Base-by-base conservation (phyloP, 2,797 vertebrate species). In the Danio albolineatus region DNA sequence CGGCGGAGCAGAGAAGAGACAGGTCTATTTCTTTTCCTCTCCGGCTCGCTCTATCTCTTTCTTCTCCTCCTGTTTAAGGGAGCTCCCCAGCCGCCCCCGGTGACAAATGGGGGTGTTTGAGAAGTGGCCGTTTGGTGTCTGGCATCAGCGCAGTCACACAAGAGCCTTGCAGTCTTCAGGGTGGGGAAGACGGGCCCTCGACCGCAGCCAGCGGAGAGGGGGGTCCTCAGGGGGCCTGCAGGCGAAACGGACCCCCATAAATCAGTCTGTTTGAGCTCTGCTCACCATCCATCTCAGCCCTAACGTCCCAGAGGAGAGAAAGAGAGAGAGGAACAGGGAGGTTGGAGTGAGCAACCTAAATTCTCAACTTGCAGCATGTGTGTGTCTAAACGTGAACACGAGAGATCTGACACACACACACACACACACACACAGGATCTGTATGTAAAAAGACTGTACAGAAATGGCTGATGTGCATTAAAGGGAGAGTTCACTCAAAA, bases 21-120 rank as follows among this genome's bases (percentile, higher is more conserved):
- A 79, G 84, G 87, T 51, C 79, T 84, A 62, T 78, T 84, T 88
- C 90, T 89, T 92, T 92, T 91, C 88, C 89, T 90, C 82, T 84
- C 86, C 89, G 87, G 86, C 90, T 91, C 87, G 72, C 88, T 82
- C 84, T n/a, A 89, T 92, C 89, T 92, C 84, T 88, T 87, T 89
- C 89, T 89, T 91, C 87, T 78, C 88, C 83, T 36, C 91, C 88
- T 65, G 88, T 95, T 95, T 92, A 92, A 94, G 90, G 89, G 86
- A 90, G 90, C 92, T 94, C 94, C 93, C 92, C 79, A 90, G 92
- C 94, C 93, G 90, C 91, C 91, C 86, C 88, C 80, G 91, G 91
- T 96, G 95, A 97, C 93, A 94, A 94, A 97, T 96, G 94, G 93
- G 90, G 89, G 92, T 91, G 92, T 93, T 93, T 96, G 93, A 93